Evolutionary conservation across 2,113 vertebrate species (phyloP).

Genomic region (Eidolon helvum): DNA sequence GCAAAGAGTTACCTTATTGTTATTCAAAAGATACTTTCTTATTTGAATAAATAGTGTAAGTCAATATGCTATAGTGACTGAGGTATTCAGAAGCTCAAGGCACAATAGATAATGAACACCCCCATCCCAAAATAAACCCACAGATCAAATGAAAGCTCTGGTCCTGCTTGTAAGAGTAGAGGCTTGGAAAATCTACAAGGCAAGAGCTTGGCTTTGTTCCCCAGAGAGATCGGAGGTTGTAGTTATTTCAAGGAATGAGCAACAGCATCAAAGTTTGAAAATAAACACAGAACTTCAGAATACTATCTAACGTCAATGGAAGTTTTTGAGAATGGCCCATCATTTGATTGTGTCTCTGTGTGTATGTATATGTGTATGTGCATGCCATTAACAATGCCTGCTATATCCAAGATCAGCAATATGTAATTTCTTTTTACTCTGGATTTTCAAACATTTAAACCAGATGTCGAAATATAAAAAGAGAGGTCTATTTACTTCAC

Average conservation of each 20-base stretch:
- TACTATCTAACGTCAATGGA: constrained; percentile 19
- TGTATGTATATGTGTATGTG: not conserved
- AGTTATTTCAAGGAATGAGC: constrained; percentile 36
- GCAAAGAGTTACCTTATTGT: constrained; percentile 36
- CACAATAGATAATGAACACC: constrained; percentile 44
- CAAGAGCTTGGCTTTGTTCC: constrained; percentile 16
- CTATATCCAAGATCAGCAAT: not conserved
- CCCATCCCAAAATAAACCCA: not conserved
- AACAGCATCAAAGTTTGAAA: constrained; percentile 46
- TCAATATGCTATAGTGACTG: constrained; percentile 61
- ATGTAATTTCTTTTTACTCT: not conserved
- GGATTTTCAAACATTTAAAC: constrained; percentile 50
- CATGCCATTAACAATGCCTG: not conserved
- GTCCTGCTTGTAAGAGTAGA: not conserved
- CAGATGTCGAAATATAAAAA: constrained; percentile 7
- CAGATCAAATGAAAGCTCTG: constrained; percentile 59
- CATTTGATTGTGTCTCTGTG: not conserved
- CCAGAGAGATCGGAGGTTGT: not conserved
- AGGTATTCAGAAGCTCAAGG: constrained; percentile 51
- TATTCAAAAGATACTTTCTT: constrained; percentile 65
- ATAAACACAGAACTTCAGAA: constrained; percentile 38
- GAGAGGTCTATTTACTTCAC: not conserved
- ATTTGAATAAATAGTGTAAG: constrained; percentile 65
- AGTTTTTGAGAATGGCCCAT: constrained; percentile 27
- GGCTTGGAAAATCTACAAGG: constrained; percentile 30